Evolutionary conservation across 2,888 invertebrate species (phyloP), one percentile per base, ranked within the genome.

Genomic region (Beris morrisii): DNA sequence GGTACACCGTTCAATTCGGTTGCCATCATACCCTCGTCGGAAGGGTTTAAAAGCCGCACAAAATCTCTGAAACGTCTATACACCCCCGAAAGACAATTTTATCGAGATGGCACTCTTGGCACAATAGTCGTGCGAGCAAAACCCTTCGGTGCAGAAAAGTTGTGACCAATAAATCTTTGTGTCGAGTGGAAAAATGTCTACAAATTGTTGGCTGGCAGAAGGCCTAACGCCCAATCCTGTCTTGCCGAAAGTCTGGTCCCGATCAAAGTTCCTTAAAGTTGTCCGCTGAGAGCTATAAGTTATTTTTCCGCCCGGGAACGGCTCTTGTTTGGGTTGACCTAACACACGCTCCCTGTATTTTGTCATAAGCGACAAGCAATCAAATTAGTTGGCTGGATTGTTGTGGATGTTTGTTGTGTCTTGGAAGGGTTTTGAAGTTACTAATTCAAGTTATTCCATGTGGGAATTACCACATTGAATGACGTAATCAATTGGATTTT

Each of bases 141-240:
- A 50, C 38, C 38, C 61, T 52, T 61, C 61, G 61, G 50, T 50
- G 61, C 61, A 30, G 61, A 61, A 61, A 61, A 61, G 52, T 61
- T 61, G 61, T 38, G 50, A 50, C 50, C 61, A 38, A 61, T 61
- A 61, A 61, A 61, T 61, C 61, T 61, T 22, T 61, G 50, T 59
- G 6, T 31, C 15, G 7, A 44, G 45, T 45, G 12, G 15, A n/a
- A 12, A 45, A 13, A 38, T 50, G 52, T 61, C 61, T 12, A 3
- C 43, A 52, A 61, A 61, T 50, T 61, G 61, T 61, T 61, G 61
- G n/a, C 38, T 56, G 61, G 61, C 61, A 61, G 61, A 61, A 52
- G 61, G 61, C 61, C 61, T 32, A 61, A 61, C 50, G 61, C 52
- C 61, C 52, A 5, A 7, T 38, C 9, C 9, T 38, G 38, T 22